A percentile compares a stretch with the other conserved stretches of the same genome.
These are phyloP conservation scores for Lamellibrachia luymesi DNA, from an alignment of 1,140 invertebrate species.

Conservation along the genomic window DNA sequence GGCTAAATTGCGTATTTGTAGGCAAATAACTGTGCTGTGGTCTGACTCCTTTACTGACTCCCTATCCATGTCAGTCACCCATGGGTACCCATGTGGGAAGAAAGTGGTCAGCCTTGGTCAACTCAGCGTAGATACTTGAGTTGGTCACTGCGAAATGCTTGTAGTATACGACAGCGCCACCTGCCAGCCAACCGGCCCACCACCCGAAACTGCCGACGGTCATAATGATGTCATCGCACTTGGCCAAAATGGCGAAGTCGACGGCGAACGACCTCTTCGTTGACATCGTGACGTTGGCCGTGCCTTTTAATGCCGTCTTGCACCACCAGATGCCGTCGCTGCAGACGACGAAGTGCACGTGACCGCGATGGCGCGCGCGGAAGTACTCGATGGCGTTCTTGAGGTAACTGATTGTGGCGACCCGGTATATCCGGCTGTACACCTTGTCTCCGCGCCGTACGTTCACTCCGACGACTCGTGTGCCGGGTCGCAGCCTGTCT, in stretches of 20 bases:
- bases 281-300: not conserved
- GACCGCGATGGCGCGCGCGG: not conserved
- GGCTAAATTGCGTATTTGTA: too few species aligned
- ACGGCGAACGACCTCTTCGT: not conserved
- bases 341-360: conserved; percentile 14
- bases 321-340: conserved; percentile 15
- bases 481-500: not conserved
- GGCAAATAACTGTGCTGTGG: too few species aligned
- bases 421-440: not conserved
- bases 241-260: conserved; percentile 37
- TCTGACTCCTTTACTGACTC: too few species aligned
- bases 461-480: conserved; percentile 13
- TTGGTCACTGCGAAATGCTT: not conserved
- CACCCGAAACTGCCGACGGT: conserved; percentile 45
- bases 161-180: conserved; percentile 40
- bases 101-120: too few species aligned
- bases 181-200: conserved; percentile 43
- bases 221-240: conserved; percentile 43
- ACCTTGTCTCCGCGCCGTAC: conserved; percentile 9
- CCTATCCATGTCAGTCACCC: too few species aligned
- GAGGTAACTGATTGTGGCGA: not conserved
- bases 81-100: too few species aligned
- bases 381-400: conserved; percentile 7
- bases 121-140: too few species aligned
- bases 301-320: not conserved